phyloP scores from a whole-genome alignment of 2,113 vertebrate species.

The Corythornis vintsioides region DNA sequence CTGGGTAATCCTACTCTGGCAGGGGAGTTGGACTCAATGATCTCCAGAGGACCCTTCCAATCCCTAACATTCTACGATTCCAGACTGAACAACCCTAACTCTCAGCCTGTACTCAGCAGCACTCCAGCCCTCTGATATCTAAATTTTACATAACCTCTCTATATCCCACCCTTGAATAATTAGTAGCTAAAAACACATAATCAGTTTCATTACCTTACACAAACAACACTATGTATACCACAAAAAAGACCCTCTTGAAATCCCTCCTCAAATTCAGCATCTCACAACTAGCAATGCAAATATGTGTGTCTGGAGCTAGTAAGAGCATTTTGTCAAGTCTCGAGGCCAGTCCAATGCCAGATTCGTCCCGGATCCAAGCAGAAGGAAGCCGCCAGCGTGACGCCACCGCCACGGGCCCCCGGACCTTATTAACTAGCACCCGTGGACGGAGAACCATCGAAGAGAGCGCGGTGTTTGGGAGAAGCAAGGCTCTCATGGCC shows the following conservation, averaged over 20 bases:
- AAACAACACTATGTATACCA: accelerated
- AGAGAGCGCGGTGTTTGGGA: not conserved
- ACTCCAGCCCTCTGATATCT: not conserved
- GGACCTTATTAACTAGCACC: no score
- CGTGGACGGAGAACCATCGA: not conserved
- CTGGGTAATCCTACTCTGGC: no score
- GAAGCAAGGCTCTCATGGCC: no score
- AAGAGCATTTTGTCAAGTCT: no score
- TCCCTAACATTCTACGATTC: no score
- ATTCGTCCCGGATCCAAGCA: not conserved
- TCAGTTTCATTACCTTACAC: not conserved
- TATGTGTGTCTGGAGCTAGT: no score
- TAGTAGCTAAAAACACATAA: not conserved
- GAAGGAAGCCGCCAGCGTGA: not conserved
- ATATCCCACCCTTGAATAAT: accelerated
- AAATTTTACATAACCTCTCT: not conserved
- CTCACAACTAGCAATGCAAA: accelerated
- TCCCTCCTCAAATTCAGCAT: not conserved
- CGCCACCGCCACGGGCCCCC: not conserved
- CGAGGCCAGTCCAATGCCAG: not conserved
- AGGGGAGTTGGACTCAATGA: no score
- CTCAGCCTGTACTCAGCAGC: not conserved
- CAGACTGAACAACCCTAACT: not conserved
- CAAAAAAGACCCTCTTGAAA: no score
- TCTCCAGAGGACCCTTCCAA: no score